Conservation (phyloP, 92 coral and sea anemone species). For the Paragorgia papillata region DNA sequence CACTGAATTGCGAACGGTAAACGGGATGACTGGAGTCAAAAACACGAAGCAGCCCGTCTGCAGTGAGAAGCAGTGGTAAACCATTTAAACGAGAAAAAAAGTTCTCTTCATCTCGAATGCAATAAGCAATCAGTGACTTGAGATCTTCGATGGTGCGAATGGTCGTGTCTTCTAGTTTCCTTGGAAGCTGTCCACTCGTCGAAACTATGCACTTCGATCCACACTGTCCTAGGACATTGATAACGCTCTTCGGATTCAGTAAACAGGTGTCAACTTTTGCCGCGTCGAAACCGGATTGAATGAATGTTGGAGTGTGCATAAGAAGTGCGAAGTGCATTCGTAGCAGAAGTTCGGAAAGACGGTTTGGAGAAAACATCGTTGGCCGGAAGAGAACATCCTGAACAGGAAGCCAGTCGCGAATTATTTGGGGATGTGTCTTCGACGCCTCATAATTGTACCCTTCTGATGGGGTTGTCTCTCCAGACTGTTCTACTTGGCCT, state of each 20-base stretch:
- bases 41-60: constrained; percentile 19
- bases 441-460: no score
- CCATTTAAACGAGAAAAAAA: constrained; percentile 36
- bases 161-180: constrained; percentile 10
- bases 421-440: neutral
- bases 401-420: constrained; percentile 3
- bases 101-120: constrained; percentile 26
- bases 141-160: neutral
- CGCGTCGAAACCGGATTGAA: constrained; percentile 61
- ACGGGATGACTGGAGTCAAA: constrained; percentile 36
- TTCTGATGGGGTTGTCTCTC: constrained; percentile 53
- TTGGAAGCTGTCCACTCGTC: neutral
- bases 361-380: constrained; percentile 56
- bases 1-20: constrained; percentile 36
- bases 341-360: constrained; percentile 55
- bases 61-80: constrained; percentile 47
- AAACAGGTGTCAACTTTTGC: constrained; percentile 57
- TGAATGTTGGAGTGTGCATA: constrained; percentile 45
- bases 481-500: constrained; percentile 43
- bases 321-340: constrained; percentile 63
- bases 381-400: constrained; percentile 49
- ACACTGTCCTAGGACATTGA: neutral
- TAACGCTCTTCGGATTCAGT: constrained; percentile 13
- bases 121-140: constrained; percentile 23
- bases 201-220: neutral